phyloP scores from a whole-genome alignment of 2,888 invertebrate species.

The Plemyria rubiginata region DNA sequence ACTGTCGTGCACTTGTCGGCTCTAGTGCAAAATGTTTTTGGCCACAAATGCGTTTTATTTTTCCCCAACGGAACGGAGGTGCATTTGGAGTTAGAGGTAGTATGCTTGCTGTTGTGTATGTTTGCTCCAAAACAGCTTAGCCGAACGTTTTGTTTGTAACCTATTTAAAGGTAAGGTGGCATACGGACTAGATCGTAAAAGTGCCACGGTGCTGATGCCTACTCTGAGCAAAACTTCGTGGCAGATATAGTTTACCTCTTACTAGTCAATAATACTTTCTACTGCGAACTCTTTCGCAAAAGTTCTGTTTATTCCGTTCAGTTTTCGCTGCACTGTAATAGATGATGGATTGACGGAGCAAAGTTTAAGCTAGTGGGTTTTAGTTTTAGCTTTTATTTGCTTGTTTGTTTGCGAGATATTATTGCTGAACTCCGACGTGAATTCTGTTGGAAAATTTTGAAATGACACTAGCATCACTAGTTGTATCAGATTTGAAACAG shows the following conservation, averaged over 20 bases:
- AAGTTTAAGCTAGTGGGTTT: constrained; percentile 3
- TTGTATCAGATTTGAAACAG: background rate
- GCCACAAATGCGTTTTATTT: constrained; percentile 6
- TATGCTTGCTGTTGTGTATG: background rate
- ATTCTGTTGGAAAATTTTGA: background rate
- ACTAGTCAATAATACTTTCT: background rate
- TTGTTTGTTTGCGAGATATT: constrained; percentile 3
- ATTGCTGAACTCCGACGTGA: background rate
- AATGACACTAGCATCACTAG: background rate
- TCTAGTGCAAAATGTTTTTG: constrained; percentile 9
- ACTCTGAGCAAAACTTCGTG: background rate
- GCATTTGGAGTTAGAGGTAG: background rate
- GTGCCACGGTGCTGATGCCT: background rate
- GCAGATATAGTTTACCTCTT: background rate
- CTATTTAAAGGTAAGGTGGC: too few relatives aligned
- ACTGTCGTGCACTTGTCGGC: background rate
- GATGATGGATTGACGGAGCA: background rate
- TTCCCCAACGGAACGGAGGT: background rate
- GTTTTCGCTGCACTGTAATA: background rate
- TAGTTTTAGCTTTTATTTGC: background rate
- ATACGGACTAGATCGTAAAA: background rate
- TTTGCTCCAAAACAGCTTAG: background rate
- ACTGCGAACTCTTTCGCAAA: background rate
- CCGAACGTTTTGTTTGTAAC: background rate
- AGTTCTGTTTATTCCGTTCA: background rate